Evolutionary conservation across 2,888 invertebrate genomes (phyloP).

Genomic region (Seira ritae): DNA sequence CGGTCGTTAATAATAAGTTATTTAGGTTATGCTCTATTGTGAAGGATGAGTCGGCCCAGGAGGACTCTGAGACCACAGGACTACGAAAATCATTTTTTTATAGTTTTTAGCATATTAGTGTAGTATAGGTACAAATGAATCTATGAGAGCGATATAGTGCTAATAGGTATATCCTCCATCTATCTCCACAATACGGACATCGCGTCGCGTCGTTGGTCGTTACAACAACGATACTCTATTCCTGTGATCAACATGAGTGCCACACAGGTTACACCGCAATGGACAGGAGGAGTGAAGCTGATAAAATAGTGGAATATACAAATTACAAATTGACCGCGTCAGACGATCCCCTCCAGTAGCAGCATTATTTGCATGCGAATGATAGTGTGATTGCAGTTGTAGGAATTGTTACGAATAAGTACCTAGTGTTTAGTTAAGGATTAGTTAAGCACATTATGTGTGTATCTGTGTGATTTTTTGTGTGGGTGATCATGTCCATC

Average conservation of each 20-base stretch:
- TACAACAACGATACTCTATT: slow-evolving; percentile 10
- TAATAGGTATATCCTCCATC: background rate
- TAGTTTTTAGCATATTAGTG: slow-evolving; percentile 22
- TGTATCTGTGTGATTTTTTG: too few species aligned
- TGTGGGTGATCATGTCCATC: too few species aligned
- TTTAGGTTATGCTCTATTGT: slow-evolving; percentile 59
- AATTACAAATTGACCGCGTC: slow-evolving; percentile 38
- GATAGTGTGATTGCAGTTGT: slow-evolving; percentile 32
- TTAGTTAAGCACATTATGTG: background rate
- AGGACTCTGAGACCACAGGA: slow-evolving; percentile 53
- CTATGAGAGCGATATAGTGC: slow-evolving; percentile 36
- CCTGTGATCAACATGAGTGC: slow-evolving; percentile 22
- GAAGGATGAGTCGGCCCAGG: slow-evolving; percentile 55
- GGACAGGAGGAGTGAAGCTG: slow-evolving; percentile 26
- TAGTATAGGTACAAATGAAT: slow-evolving; percentile 45
- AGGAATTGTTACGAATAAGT: slow-evolving; percentile 59
- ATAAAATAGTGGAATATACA: slow-evolving; percentile 37
- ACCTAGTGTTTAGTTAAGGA: slow-evolving; percentile 28
- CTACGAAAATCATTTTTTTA: slow-evolving; percentile 36
- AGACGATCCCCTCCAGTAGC: slow-evolving; percentile 50
- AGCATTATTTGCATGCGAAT: too few species aligned
- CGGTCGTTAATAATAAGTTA: slow-evolving; percentile 55
- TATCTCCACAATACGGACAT: slow-evolving; percentile 10
- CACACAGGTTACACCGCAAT: slow-evolving; percentile 25
- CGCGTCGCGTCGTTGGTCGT: slow-evolving; percentile 19